A percentile compares a stretch with the other conserved stretches of the same genome.
Conservation (phyloP, 2,888 invertebrate genomes). For the Gymnosoma rotundatum region DNA sequence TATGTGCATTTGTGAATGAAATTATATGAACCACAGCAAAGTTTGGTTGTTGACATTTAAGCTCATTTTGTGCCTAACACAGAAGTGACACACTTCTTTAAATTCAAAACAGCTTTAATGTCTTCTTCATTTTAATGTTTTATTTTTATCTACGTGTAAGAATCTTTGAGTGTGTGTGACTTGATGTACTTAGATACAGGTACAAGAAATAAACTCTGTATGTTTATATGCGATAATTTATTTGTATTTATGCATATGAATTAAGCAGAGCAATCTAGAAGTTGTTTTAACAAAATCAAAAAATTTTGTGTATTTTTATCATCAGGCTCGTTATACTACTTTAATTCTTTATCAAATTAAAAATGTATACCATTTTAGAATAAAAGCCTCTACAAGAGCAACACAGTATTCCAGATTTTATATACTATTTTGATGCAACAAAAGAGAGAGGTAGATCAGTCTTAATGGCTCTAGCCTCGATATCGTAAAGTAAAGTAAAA, state of each 20-base stretch:
- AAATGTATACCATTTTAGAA: too few relatives aligned
- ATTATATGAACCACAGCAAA: constrained; percentile 71
- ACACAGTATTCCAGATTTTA: too few relatives aligned
- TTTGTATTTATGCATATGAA: neutral
- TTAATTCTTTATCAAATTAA: too few relatives aligned
- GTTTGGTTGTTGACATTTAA: constrained; percentile 74
- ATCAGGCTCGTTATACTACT: too few relatives aligned
- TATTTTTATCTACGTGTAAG: neutral
- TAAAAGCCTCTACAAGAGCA: too few relatives aligned
- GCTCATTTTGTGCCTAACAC: constrained; percentile 73
- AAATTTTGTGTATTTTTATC: too few relatives aligned
- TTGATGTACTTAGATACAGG: constrained; percentile 15
- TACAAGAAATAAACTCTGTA: constrained; percentile 29
- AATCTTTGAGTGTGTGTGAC: neutral
- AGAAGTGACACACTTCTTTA: constrained; percentile 71
- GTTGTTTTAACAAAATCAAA: neutral
- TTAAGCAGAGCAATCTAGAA: neutral
- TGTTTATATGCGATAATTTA: constrained; percentile 43
- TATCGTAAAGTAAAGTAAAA: too few relatives aligned
- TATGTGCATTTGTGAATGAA: constrained; percentile 32
- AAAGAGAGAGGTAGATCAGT: too few relatives aligned
- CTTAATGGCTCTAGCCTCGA: too few relatives aligned
- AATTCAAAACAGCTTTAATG: constrained; percentile 49
- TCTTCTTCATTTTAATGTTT: constrained; percentile 34
- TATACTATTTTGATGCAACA: too few relatives aligned